Conservation (phyloP, 2,797 vertebrate genomes). For the Loris lydekkerianus region DNA sequence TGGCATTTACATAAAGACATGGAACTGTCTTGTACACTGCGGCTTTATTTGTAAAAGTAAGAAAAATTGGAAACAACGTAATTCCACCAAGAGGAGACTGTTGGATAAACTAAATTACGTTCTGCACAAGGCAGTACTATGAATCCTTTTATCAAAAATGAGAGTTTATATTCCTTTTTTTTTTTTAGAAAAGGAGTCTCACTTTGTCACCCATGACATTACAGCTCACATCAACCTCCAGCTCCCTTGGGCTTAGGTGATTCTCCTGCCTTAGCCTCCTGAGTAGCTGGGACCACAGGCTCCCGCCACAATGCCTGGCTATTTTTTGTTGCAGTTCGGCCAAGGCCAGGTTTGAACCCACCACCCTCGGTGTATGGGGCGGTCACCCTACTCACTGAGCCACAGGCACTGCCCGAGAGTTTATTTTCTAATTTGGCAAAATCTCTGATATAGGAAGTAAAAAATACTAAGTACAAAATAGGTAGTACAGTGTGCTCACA, state of each 20-base stretch:
- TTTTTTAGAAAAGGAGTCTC: too few relatives aligned
- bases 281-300: too few relatives aligned
- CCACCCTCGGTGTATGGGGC: too few relatives aligned
- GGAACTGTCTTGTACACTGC: background rate
- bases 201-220: too few relatives aligned
- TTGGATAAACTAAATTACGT: background rate
- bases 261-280: too few relatives aligned
- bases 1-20: background rate
- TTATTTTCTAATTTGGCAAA: background rate
- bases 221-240: too few relatives aligned
- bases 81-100: background rate
- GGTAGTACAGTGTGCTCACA: background rate
- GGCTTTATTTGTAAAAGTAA: constrained; percentile 27
- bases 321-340: too few relatives aligned
- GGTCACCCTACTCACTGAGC: too few relatives aligned
- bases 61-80: background rate
- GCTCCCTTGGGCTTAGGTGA: too few relatives aligned
- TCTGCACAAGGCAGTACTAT: background rate
- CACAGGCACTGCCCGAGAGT: background rate
- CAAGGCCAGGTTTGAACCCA: too few relatives aligned
- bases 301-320: too few relatives aligned
- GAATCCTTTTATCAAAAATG: constrained; percentile 3
- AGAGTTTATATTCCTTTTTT: background rate
- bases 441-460: background rate
- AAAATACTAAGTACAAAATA: background rate